These are phyloP conservation scores for Threskiornis aethiopicus DNA, from an alignment of 2,797 vertebrate species.

Conservation along the genomic window DNA sequence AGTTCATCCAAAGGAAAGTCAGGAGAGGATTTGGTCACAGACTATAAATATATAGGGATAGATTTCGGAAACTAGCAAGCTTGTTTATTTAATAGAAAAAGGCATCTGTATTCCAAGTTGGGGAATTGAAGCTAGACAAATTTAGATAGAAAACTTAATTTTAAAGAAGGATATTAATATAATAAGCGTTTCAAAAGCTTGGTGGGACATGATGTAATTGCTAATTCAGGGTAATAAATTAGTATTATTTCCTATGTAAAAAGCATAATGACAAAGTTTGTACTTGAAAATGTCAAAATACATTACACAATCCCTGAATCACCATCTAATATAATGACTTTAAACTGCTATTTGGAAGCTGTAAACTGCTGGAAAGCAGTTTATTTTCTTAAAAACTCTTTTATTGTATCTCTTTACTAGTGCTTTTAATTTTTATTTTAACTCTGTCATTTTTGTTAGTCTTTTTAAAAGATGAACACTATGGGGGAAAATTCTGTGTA, in stretches of 20 bases:
- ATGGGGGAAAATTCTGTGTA: not conserved
- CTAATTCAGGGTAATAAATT: not conserved
- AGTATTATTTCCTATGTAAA: not conserved
- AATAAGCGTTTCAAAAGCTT: not conserved
- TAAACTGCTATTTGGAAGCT: not conserved
- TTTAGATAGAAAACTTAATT: not conserved
- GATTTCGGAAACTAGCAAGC: not conserved
- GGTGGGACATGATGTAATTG: not conserved
- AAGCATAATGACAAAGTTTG: not conserved
- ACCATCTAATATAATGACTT: not conserved
- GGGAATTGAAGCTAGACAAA: not conserved
- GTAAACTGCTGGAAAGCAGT: not conserved
- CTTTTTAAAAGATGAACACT: not conserved
- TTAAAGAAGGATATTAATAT: not conserved
- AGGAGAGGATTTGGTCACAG: not conserved
- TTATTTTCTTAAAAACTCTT: rapidly evolving
- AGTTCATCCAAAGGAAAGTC: not conserved
- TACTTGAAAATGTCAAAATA: not conserved
- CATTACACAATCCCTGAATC: not conserved
- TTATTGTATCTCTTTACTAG: not conserved
- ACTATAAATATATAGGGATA: not conserved
- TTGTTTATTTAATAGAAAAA: not conserved
- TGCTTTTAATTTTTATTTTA: not conserved
- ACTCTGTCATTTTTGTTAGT: not conserved
- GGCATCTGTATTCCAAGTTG: not conserved